A percentile compares a stretch with the other conserved stretches of the same genome.
phyloP scores from a whole-genome alignment of 2,888 invertebrate genomes.

The Coelogynopora nodosa region DNA sequence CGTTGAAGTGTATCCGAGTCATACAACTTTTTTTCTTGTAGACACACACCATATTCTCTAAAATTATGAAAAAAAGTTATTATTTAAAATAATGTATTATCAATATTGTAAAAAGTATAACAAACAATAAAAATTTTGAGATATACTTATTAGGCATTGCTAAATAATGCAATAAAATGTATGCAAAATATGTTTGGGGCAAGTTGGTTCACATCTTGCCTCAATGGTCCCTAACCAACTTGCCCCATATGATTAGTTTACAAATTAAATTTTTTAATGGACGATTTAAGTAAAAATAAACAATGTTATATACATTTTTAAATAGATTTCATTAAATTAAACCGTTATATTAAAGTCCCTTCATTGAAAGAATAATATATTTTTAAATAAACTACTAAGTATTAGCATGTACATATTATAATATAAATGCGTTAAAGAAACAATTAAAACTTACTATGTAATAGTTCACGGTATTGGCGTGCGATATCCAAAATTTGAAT shows the following conservation, averaged over 20 bases:
- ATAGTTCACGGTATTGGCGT: no score
- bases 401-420: background rate
- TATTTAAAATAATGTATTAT: no score
- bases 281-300: background rate
- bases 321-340: background rate
- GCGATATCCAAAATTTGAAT: no score
- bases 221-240: background rate
- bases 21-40: background rate
- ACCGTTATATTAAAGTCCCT: background rate
- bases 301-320: background rate
- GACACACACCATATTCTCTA: no score
- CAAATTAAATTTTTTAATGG: background rate
- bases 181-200: background rate
- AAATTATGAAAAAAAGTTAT: background rate
- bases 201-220: background rate
- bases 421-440: background rate
- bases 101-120: no score
- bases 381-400: background rate
- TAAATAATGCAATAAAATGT: background rate
- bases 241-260: background rate
- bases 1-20: background rate
- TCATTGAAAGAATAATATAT: background rate
- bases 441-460: no score
- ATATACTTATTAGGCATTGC: no score
- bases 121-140: no score